Evolutionary conservation across 2,888 invertebrate species (phyloP), one percentile per base, ranked within the genome.

Genomic region (Pachliopta kotzebuea): DNA sequence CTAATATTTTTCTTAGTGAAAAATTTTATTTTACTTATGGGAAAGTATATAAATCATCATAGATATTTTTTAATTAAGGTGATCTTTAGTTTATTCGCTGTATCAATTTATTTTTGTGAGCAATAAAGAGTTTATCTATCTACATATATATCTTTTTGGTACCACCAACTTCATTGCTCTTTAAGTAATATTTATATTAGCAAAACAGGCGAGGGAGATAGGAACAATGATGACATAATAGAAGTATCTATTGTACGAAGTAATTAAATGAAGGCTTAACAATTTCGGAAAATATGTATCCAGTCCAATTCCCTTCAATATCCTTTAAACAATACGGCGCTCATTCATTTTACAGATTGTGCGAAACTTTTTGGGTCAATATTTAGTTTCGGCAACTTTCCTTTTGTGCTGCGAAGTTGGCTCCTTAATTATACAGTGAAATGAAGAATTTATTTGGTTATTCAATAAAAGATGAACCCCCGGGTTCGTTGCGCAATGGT

Each of bases 361-460:
- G 60, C 7, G 17, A 57, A 65, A 65, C 61, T 61, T 63, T 58
- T 52, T 52, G 62, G 61, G 65, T 67, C 68, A 69, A 69, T 69
- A 64, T 69, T 69, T 67, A 66, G 60, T 64, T 67, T 59, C 31
- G 57, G 45, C 52, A 60, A 67, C 67, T 66, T 62, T 64, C 56
- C 67, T 61, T 63, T 68, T 66, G 62, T 62, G 60, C 63, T 60
- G 45, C 55, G 59, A 60, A 64, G 68, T 68, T 62, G 59, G 24
- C 55, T 26, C 57, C 53, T 61, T 61, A 61, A 65, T 65, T 65
- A 60, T 65, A 65, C 60, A 65, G 45, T 61, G 65, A 58, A 65
- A 65, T 58, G 60, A 60, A 65, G 65, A 65, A 52, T 65, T 65
- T 65, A 61, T 65, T 65, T 58, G 61, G 53, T 65, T 61, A 61